These are phyloP conservation scores for Aegithalos caudatus DNA, from an alignment of 2,113 vertebrate species.

Conservation along the genomic window DNA sequence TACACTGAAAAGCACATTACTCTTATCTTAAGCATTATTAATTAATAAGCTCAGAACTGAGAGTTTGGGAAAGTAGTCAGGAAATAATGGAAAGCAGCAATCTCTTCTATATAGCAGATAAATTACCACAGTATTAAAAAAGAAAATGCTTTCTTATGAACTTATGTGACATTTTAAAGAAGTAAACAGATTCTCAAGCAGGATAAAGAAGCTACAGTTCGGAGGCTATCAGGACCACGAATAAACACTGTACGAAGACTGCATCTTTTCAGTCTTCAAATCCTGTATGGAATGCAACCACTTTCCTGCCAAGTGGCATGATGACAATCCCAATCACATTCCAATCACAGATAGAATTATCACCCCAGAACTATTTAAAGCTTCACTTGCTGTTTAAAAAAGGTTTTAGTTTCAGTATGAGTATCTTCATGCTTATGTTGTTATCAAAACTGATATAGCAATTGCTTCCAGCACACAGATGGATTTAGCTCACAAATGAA, in stretches of 20 bases:
- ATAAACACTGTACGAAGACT: background rate
- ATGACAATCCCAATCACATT: background rate
- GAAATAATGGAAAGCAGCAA: background rate
- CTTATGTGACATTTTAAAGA: background rate
- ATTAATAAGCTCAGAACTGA: background rate
- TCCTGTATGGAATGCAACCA: background rate
- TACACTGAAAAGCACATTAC: background rate
- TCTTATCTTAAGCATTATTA: background rate
- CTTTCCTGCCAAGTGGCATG: background rate
- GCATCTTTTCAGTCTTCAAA: background rate
- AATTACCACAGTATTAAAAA: background rate
- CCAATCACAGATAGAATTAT: background rate
- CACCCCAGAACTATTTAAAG: background rate
- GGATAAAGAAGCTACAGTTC: background rate
- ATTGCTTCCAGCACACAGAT: background rate
- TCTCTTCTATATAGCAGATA: background rate
- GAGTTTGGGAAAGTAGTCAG: background rate
- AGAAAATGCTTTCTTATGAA: background rate
- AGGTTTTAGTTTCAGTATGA: background rate
- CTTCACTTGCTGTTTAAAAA: background rate
- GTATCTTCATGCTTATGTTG: background rate
- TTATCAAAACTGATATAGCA: background rate
- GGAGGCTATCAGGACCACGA: background rate
- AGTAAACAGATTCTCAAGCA: background rate
- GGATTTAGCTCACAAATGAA: background rate